Evolutionary conservation across 2,797 vertebrate genomes (phyloP).

Genomic region (Decapterus maruadsi): DNA sequence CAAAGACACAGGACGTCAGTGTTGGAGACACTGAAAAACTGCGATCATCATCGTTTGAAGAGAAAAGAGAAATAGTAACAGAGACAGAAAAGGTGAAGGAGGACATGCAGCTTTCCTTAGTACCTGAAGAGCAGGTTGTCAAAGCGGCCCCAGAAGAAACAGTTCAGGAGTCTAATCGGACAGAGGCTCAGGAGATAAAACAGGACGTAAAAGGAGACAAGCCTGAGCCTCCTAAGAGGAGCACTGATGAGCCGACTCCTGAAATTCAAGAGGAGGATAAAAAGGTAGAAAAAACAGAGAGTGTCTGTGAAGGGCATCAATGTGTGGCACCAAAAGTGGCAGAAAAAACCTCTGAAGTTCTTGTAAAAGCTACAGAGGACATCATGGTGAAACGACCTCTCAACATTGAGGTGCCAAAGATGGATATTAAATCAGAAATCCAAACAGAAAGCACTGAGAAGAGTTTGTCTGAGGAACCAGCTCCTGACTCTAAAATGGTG

Average conservation of each 20-base stretch:
- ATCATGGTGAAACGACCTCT: slow-evolving; percentile 12
- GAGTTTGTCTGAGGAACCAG: slow-evolving; percentile 20
- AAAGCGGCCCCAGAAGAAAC: slow-evolving; percentile 46
- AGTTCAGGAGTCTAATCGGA: slow-evolving; percentile 37
- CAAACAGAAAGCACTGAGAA: slow-evolving; percentile 26
- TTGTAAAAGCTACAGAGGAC: slow-evolving; percentile 18
- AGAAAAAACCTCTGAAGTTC: slow-evolving; percentile 27
- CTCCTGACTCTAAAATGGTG: slow-evolving; percentile 13
- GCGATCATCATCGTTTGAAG: slow-evolving; percentile 21
- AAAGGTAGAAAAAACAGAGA: slow-evolving; percentile 32
- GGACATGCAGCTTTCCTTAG: neutral
- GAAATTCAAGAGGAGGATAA: slow-evolving; percentile 22
- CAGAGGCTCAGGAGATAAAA: slow-evolving; percentile 40
- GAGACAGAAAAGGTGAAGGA: slow-evolving; percentile 26
- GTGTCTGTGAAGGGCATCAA: slow-evolving; percentile 13
- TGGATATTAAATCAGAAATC: slow-evolving; percentile 22
- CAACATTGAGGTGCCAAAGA: neutral
- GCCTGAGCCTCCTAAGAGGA: slow-evolving; percentile 19
- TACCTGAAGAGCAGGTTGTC: slow-evolving; percentile 30
- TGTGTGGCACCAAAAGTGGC: slow-evolving; percentile 19
- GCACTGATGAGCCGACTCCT: slow-evolving; percentile 9
- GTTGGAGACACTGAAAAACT: slow-evolving; percentile 19
- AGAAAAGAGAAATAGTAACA: slow-evolving; percentile 20
- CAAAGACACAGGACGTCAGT: slow-evolving; percentile 39
- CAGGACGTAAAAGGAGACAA: slow-evolving; percentile 44